Evolutionary conservation across 2,888 invertebrate species (phyloP).

Genomic region (Siphonodentalium dalli): DNA sequence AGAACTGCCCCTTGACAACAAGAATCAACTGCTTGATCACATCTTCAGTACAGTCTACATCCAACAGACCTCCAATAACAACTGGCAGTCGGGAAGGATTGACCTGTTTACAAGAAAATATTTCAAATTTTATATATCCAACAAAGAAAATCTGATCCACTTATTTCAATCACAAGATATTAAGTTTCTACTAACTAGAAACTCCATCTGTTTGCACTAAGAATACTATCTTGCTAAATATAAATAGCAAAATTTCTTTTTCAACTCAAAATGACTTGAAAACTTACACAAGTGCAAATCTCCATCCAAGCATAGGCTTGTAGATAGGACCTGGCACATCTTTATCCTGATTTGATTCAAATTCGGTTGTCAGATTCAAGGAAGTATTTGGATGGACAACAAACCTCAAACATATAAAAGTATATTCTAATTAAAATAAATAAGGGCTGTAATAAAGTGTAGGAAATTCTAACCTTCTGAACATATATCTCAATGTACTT

Average conservation of each 20-base stretch:
- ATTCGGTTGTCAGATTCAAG: background rate
- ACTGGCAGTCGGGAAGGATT: constrained; percentile 98
- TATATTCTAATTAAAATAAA: background rate
- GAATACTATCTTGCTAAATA: too few relatives aligned
- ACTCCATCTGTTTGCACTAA: too few relatives aligned
- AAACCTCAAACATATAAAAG: background rate
- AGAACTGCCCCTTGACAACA: constrained; percentile 93
- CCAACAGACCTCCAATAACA: constrained; percentile 94
- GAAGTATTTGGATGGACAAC: background rate
- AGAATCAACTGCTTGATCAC: constrained; percentile 98
- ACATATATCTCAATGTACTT: constrained; percentile 99
- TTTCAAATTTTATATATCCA: background rate
- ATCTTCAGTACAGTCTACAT: constrained; percentile 98
- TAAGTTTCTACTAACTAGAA: too few relatives aligned
- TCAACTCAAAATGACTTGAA: too few relatives aligned
- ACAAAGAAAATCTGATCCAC: background rate
- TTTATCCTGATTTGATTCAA: background rate
- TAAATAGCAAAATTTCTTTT: too few relatives aligned
- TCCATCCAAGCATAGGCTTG: too few relatives aligned
- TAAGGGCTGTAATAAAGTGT: constrained; percentile 61
- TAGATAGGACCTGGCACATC: too few relatives aligned
- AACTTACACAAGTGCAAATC: too few relatives aligned
- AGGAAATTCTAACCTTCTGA: constrained; percentile 80
- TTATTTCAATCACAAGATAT: background rate
- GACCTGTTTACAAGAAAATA: constrained; percentile 70